Evolutionary conservation across 2,113 vertebrate genomes (phyloP).

Genomic region (Megalops atlanticus): DNA sequence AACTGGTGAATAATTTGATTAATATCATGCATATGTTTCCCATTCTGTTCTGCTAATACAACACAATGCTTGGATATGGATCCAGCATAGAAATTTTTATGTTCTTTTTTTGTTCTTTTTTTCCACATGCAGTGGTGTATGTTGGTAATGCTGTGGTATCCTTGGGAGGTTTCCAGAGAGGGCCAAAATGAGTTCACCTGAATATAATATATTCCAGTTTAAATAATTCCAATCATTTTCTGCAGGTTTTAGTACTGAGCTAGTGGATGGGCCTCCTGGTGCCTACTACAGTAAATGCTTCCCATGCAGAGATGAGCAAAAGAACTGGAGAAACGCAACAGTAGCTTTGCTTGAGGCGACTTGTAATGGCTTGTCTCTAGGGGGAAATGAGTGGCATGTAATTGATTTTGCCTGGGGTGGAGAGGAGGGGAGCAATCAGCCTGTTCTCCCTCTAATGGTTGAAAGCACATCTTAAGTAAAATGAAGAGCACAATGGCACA

Average conservation of each 20-base stretch:
- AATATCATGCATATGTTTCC: too few relatives aligned
- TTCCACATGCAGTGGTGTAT: too few relatives aligned
- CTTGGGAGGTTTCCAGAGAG: neutral
- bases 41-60: too few relatives aligned
- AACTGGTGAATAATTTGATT: too few relatives aligned
- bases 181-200: too few relatives aligned
- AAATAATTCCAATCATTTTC: neutral
- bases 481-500: neutral
- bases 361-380: constrained; percentile 8
- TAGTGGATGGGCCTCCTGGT: neutral
- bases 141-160: neutral
- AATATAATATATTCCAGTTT: neutral
- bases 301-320: neutral
- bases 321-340: too few relatives aligned
- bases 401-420: constrained; percentile 41
- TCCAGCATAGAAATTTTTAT: too few relatives aligned
- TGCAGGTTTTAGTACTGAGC: neutral
- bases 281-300: neutral
- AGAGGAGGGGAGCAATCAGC: too few relatives aligned
- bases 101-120: too few relatives aligned
- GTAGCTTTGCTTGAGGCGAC: constrained; percentile 20
- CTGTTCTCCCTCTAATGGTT: constrained; percentile 12
- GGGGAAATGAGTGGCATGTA: constrained; percentile 1
- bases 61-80: too few relatives aligned
- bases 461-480: neutral